Evolutionary conservation across 1,140 invertebrate genomes (phyloP).

Genomic region (Stegodyphus dumicola): DNA sequence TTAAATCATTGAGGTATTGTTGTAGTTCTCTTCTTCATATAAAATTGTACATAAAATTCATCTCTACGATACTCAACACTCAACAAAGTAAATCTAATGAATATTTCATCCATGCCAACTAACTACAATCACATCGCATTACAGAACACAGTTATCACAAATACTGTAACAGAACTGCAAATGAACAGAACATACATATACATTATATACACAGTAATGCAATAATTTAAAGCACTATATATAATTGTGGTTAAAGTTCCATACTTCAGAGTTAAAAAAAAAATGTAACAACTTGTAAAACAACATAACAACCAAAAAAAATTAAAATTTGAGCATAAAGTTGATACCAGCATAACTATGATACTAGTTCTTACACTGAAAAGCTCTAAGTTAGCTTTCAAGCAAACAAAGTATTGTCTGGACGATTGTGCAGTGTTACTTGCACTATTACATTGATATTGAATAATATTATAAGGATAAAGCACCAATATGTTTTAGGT

Average conservation of each 20-base stretch:
- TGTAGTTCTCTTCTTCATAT: constrained; percentile 59
- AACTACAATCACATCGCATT: constrained; percentile 53
- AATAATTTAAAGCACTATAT: constrained; percentile 56
- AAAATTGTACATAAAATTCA: constrained; percentile 62
- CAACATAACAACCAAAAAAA: constrained; percentile 6
- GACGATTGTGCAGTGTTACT: constrained; percentile 14
- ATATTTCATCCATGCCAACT: constrained; percentile 36
- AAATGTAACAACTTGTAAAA: background rate
- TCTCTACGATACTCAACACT: constrained; percentile 56
- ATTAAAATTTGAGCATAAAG: constrained; percentile 48
- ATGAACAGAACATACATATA: constrained; percentile 42
- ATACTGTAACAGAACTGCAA: constrained; percentile 35
- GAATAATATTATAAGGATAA: background rate
- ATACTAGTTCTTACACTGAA: constrained; percentile 35
- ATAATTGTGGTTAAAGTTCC: constrained; percentile 49
- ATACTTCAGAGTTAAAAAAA: no score
- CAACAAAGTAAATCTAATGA: constrained; percentile 52
- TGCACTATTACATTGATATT: background rate
- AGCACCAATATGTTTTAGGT: constrained; percentile 1
- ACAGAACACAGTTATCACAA: constrained; percentile 59
- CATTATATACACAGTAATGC: constrained; percentile 53
- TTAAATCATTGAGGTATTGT: constrained; percentile 61
- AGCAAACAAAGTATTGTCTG: constrained; percentile 1
- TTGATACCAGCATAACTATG: constrained; percentile 21
- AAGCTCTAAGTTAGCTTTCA: constrained; percentile 36